Base-by-base conservation (phyloP, 2,113 vertebrate genomes). In the Oncorhynchus tshawytscha region DNA sequence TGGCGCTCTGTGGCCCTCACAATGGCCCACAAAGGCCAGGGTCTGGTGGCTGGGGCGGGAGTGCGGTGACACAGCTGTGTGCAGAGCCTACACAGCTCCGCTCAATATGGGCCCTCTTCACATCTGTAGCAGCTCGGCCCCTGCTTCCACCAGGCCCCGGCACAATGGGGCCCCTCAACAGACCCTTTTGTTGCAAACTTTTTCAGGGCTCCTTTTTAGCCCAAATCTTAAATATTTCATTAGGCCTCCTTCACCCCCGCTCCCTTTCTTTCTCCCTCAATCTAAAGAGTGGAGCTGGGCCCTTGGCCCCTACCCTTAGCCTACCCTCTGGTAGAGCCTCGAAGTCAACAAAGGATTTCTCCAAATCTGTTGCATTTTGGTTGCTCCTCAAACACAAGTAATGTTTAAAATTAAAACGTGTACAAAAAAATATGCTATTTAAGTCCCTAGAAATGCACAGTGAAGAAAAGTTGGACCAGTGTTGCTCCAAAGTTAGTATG, bases 181-280 rank as follows among this genome's bases (percentile, higher is more conserved):
- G 86, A 92, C 87, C 90, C 85, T 89, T 95, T 93, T 94, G 93
- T 95, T 91, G 89, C 85, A 86, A 80, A 80, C 71, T 86, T 91
- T 93, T 93, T 93, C 90, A 93, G 87, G 86, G 90, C 86, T 86
- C 90, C 86, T 92, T 54, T 95, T 91, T 91, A 90, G 88, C 60
- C 78, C 71, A 91, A 92, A 95, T 94, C 92, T 94, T 96, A 94
- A 95, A 95, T 95, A 94, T 96, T 96, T 96, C 93, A 95, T 95
- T 93, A 95, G 94, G 74, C 90, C 84, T 90, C 83, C 88, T 86
- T 90, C 81, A 39, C 69, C 73, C 80, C 71, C 5, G 51, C 70
- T 81, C 62, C 87, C 77, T 86, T 92, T 92, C 87, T 86, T 88
- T 88, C 57, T 79, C 39, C 5, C 25, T 54, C 68, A 74, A 87